Evolutionary conservation across 2,113 vertebrate species (phyloP).

Genomic region (pig (Sus scrofa)): DNA sequence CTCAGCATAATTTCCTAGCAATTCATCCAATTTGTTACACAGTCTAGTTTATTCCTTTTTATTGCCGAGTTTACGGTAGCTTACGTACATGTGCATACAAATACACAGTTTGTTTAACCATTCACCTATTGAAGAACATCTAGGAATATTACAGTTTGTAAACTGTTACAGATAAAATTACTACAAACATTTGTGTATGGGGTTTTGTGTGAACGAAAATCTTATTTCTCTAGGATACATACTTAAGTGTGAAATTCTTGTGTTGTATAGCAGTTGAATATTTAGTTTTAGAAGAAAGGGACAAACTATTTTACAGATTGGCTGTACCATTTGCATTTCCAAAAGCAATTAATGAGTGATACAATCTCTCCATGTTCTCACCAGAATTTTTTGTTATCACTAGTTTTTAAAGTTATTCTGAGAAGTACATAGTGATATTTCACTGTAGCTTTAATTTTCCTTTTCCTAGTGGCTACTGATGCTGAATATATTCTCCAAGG

Average conservation of each 20-base stretch:
- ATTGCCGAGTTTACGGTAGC: background rate
- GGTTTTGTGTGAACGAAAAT: background rate
- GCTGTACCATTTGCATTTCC: background rate
- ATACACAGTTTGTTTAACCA: background rate
- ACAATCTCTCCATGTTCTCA: background rate
- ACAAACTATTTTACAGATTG: background rate
- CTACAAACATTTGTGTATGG: background rate
- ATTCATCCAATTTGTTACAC: background rate
- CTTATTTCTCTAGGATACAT: background rate
- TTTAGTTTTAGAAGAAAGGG: background rate
- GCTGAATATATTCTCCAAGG: background rate
- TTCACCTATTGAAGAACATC: background rate
- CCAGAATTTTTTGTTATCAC: background rate
- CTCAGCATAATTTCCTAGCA: background rate
- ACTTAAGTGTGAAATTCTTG: background rate
- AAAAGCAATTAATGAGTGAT: background rate
- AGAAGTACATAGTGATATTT: background rate
- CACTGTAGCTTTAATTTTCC: slow-evolving; percentile 4
- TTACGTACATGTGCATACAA: background rate
- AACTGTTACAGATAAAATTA: background rate
- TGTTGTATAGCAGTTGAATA: background rate
- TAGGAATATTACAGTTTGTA: background rate
- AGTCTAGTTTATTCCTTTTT: background rate
- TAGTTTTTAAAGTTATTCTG: background rate
- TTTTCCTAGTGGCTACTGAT: background rate